Percentiles rank a stretch among this genome's conserved stretches.
Evolutionary conservation across 2,888 invertebrate genomes (phyloP).

Genomic region (Protula sp.): DNA sequence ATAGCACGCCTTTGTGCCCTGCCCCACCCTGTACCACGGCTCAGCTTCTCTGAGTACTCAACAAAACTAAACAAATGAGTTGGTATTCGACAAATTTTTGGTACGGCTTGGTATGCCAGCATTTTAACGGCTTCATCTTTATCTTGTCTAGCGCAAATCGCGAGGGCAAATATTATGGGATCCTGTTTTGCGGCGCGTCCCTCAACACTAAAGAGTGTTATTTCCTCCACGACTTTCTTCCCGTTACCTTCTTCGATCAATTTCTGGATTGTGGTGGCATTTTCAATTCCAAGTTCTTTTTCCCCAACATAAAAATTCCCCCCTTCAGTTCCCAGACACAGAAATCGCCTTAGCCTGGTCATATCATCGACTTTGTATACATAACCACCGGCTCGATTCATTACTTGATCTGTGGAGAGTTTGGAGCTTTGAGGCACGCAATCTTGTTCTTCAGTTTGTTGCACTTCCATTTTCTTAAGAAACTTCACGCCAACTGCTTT

Average conservation of each 20-base stretch:
- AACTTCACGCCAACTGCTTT: too few relatives aligned
- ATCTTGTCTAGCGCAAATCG: constrained; percentile 59
- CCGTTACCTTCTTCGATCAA: constrained; percentile 45
- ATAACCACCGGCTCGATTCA: constrained; percentile 37
- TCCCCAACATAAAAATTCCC: constrained; percentile 45
- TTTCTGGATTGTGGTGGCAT: constrained; percentile 36
- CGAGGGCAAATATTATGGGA: constrained; percentile 62
- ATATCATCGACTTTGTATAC: constrained; percentile 45
- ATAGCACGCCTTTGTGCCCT: constrained; percentile 64
- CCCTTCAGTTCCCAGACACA: constrained; percentile 48
- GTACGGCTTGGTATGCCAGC: constrained; percentile 58
- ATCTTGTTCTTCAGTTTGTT: too few relatives aligned
- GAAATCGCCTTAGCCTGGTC: constrained; percentile 45
- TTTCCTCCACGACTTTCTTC: constrained; percentile 38
- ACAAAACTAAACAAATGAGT: constrained; percentile 65
- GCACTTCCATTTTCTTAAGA: not conserved
- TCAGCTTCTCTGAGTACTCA: constrained; percentile 59
- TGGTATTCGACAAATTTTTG: constrained; percentile 61
- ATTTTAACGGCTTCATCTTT: constrained; percentile 54
- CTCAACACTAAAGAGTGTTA: constrained; percentile 39
- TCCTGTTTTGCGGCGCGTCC: constrained; percentile 53
- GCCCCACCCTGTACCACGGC: constrained; percentile 58
- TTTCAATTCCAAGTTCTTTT: constrained; percentile 41
- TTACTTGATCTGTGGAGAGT: constrained; percentile 3
- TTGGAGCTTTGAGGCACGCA: not conserved